These are phyloP conservation scores for Lucilia sericata DNA, from an alignment of 1,140 invertebrate genomes.

Conservation along the genomic window DNA sequence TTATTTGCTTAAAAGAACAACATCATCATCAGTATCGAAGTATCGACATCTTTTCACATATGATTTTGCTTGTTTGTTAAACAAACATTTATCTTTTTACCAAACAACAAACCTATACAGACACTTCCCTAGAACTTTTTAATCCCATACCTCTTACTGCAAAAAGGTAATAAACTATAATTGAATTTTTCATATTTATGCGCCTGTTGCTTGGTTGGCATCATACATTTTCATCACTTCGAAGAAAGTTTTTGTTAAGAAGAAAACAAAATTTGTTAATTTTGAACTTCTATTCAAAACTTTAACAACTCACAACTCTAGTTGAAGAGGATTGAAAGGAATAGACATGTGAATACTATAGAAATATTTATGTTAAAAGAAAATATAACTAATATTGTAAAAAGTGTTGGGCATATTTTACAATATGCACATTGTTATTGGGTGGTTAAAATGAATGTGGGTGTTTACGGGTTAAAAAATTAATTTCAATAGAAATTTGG, in stretches of 20 bases:
- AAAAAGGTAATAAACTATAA: slow-evolving; percentile 4
- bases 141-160: neutral
- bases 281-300: neutral
- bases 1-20: neutral
- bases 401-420: no score
- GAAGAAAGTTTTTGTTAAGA: no score
- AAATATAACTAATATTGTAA: no score
- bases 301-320: neutral
- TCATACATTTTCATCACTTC: no score
- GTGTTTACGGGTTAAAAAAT: no score
- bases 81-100: neutral
- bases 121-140: neutral
- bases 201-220: no score
- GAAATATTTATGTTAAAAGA: no score
- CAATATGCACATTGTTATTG: no score
- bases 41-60: neutral
- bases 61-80: neutral
- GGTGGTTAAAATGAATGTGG: no score
- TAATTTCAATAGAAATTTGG: no score
- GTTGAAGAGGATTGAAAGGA: neutral
- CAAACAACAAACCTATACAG: neutral
- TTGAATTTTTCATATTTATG: neutral
- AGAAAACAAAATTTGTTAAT: no score
- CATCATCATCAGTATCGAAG: neutral
- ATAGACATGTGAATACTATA: no score